phyloP scores from a whole-genome alignment of 2,888 invertebrate genomes.

The Coecobrya sp. region DNA sequence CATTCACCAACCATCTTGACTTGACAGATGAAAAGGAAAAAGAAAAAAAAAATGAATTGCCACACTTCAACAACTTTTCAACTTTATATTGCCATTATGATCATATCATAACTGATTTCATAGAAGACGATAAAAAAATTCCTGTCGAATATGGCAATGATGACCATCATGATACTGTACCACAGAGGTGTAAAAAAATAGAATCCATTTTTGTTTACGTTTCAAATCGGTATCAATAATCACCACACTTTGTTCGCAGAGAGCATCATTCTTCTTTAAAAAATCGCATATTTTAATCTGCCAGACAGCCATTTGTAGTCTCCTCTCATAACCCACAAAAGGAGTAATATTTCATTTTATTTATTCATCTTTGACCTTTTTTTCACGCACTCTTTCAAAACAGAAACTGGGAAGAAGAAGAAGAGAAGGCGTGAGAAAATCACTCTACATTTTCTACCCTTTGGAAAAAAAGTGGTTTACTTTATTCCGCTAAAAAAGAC shows the following conservation, averaged over 20 bases:
- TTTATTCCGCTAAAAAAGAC: not conserved
- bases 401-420: not conserved
- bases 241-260: not conserved
- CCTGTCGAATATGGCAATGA: conserved; percentile 2
- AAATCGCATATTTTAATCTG: not conserved
- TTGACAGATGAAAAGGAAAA: not conserved
- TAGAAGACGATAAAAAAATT: not conserved
- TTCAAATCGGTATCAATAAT: conserved; percentile 12
- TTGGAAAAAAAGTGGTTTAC: not conserved
- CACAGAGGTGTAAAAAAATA: not conserved
- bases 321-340: not conserved
- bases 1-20: not conserved
- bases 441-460: not conserved
- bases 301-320: not conserved
- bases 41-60: not conserved
- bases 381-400: conserved; percentile 28
- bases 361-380: conserved; percentile 70
- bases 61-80: conserved; percentile 38
- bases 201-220: conserved; percentile 37
- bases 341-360: conserved; percentile 35
- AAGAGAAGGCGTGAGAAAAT: conserved; percentile 66
- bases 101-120: not conserved
- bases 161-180: not conserved
- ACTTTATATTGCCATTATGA: not conserved
- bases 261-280: not conserved